phyloP scores from a whole-genome alignment of 2,888 invertebrate genomes.

The Ophonus ardosiacus region DNA sequence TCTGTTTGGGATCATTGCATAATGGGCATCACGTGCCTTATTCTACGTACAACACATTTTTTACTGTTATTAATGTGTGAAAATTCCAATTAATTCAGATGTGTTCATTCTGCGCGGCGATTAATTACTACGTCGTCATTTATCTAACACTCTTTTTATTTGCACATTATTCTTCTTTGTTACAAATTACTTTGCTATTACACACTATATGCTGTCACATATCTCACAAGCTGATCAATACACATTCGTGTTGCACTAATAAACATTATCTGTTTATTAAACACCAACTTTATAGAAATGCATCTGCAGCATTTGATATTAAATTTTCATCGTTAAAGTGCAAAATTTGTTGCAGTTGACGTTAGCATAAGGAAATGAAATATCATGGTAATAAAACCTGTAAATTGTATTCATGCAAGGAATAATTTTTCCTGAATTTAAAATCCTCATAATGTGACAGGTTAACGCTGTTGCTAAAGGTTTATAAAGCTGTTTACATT shows the following conservation, averaged over 20 bases:
- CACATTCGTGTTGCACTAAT: background rate
- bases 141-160: conserved; percentile 19
- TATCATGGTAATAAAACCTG: background rate
- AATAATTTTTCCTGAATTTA: conserved; percentile 18
- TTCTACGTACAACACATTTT: conserved; percentile 1
- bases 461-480: conserved; percentile 24
- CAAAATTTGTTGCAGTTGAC: background rate
- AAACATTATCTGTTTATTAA: background rate
- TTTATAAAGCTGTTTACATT: conserved; percentile 36
- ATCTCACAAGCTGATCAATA: background rate
- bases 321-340: background rate
- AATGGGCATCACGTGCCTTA: conserved; percentile 37
- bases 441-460: conserved; percentile 26
- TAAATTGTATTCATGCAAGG: conserved; percentile 24
- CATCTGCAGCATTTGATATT: background rate
- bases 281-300: background rate
- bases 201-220: background rate
- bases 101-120: conserved; percentile 2
- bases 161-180: conserved; percentile 9
- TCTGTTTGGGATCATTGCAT: conserved; percentile 41
- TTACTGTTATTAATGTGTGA: conserved; percentile 37
- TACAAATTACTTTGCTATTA: conserved; percentile 22
- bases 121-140: conserved; percentile 24
- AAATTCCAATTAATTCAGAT: conserved; percentile 33
- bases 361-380: conserved; percentile 7